These are phyloP conservation scores for Chascanopsetta lugubris DNA, from an alignment of 2,113 vertebrate genomes.

Conservation along the genomic window DNA sequence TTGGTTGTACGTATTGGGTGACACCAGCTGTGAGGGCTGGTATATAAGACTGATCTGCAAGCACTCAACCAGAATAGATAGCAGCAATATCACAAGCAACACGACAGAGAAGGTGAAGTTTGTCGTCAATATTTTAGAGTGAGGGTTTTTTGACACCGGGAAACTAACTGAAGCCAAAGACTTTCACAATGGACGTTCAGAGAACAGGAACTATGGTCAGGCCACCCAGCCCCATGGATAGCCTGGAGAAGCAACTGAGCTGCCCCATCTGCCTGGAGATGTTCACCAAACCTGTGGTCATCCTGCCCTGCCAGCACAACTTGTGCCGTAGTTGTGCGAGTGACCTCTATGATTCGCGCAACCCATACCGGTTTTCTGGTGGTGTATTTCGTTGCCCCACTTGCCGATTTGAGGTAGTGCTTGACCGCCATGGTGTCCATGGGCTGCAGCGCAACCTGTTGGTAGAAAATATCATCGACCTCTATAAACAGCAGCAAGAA, in stretches of 20 bases:
- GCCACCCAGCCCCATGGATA: slow-evolving; percentile 87
- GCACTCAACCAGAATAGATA: slow-evolving; percentile 67
- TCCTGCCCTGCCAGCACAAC: slow-evolving; percentile 98
- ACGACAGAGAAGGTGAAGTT: neutral
- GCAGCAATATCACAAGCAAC: slow-evolving; percentile 28
- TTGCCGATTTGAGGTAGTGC: slow-evolving; percentile 95
- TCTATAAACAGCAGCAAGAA: slow-evolving; percentile 92
- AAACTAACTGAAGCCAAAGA: neutral
- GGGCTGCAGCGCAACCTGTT: slow-evolving; percentile 95
- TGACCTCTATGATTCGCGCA: slow-evolving; percentile 89
- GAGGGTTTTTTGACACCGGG: neutral
- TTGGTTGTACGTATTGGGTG: slow-evolving; percentile 66
- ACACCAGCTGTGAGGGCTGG: slow-evolving; percentile 64
- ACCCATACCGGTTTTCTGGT: slow-evolving; percentile 86
- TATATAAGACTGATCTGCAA: slow-evolving; percentile 76
- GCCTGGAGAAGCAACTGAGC: slow-evolving; percentile 95
- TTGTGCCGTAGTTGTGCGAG: slow-evolving; percentile 95
- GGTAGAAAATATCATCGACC: slow-evolving; percentile 97
- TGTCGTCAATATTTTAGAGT: slow-evolving; percentile 6
- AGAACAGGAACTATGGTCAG: slow-evolving; percentile 77
- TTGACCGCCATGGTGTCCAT: slow-evolving; percentile 95
- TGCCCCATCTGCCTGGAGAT: slow-evolving; percentile 98
- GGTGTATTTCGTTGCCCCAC: slow-evolving; percentile 94
- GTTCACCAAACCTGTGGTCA: slow-evolving; percentile 97
- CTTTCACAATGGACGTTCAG: slow-evolving; percentile 79